Percentiles rank a stretch among this genome's conserved stretches.
Evolutionary conservation across 2,888 invertebrate genomes (phyloP).

Genomic region (Orthonevra nobilis): DNA sequence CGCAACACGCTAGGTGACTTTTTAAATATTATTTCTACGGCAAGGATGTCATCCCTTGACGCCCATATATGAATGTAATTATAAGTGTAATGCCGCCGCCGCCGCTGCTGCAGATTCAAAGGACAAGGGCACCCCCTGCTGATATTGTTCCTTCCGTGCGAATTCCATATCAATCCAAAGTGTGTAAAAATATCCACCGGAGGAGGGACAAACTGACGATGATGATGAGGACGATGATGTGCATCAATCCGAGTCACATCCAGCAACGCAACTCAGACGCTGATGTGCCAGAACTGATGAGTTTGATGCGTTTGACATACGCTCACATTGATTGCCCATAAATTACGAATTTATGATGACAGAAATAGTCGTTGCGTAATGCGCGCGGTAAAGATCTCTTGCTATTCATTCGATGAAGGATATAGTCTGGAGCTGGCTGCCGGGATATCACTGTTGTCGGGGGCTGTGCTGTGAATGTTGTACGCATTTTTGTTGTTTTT

Average conservation of each 20-base stretch:
- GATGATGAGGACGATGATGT: conserved; percentile 57
- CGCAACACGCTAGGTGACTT: conserved; percentile 44
- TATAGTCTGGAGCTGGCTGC: conserved; percentile 1
- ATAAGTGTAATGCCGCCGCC: conserved; percentile 25
- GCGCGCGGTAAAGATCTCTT: conserved; percentile 51
- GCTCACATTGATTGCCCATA: conserved; percentile 80
- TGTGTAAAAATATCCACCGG: conserved; percentile 35
- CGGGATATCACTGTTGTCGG: too few species aligned
- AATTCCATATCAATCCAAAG: conserved; percentile 55
- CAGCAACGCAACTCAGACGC: conserved; percentile 22
- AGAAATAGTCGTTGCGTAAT: conserved; percentile 74
- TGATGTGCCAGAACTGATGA: conserved; percentile 70
- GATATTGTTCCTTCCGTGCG: conserved; percentile 39
- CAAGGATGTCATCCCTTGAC: conserved; percentile 32
- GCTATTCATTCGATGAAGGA: conserved; percentile 26
- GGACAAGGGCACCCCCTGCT: conserved; percentile 36
- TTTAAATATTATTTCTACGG: conserved; percentile 27
- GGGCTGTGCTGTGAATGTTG: too few species aligned
- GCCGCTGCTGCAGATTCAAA: conserved; percentile 6
- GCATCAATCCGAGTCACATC: conserved; percentile 66
- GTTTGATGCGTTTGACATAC: conserved; percentile 81
- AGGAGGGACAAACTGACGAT: conserved; percentile 16
- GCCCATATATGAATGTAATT: conserved; percentile 65
- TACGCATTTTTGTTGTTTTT: too few species aligned
- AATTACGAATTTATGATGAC: conserved; percentile 80